Conservation (phyloP, 2,113 vertebrate genomes). For the Xiphorhynchus elegans region DNA sequence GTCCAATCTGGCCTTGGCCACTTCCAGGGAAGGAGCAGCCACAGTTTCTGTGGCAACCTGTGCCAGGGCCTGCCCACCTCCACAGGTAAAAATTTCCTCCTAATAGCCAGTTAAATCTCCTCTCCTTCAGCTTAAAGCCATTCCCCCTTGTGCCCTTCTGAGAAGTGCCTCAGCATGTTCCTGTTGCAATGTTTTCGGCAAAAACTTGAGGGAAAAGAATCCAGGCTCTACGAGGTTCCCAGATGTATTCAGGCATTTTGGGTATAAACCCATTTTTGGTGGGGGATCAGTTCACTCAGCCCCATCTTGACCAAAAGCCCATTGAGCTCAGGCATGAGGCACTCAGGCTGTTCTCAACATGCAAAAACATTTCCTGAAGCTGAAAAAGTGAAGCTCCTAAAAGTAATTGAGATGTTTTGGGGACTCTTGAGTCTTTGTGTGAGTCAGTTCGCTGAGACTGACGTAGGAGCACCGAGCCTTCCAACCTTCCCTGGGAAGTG, state of each 20-base stretch:
- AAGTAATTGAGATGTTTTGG: background rate
- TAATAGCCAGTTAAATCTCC: background rate
- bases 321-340: background rate
- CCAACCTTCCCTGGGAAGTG: rapidly evolving
- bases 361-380: background rate
- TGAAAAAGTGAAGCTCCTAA: background rate
- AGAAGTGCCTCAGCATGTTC: background rate
- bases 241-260: background rate
- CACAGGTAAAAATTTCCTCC: rapidly evolving
- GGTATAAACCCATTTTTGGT: background rate
- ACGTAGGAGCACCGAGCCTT: background rate
- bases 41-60: background rate
- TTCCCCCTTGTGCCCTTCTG: background rate
- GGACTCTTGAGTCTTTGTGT: background rate
- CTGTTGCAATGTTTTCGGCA: background rate
- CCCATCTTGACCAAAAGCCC: background rate
- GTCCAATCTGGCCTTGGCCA: background rate
- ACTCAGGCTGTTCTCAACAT: background rate
- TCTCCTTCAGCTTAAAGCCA: background rate
- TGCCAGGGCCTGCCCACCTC: background rate
- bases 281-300: background rate
- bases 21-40: background rate
- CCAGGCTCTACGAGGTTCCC: background rate
- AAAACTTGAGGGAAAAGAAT: background rate
- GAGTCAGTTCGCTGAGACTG: background rate